Base-by-base conservation (phyloP, 1,140 invertebrate genomes). In the Atta colombica region DNA sequence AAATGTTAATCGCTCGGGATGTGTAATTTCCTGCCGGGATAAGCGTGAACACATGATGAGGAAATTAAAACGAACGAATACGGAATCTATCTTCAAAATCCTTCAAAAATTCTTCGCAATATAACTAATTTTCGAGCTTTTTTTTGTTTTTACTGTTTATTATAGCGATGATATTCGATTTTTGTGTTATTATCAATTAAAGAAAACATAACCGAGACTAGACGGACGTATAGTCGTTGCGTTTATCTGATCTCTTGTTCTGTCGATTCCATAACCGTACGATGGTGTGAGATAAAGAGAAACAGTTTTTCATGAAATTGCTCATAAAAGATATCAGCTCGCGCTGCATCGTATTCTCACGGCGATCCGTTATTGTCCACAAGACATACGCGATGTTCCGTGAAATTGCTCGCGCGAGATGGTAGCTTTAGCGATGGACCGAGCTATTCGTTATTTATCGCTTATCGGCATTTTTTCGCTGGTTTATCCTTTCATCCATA, bases 181-280 rank as follows among this genome's bases (percentile, higher is more conserved):
- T 77, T 66, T 74, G 45, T 55, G 72, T 85, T 88, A 84, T 55
- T 89, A 39, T 21, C 35, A 78, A 88, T 85, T 88, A 84, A 88
- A 65, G 63, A 68, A 84, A 81, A 69, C 51, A 28, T 55, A 58
- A 77, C 53, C 25, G 21, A n/a, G 18, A 18, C 58, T 21, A 53
- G 21, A 63, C 31, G 7, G 21, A 39, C 4, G 61, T 0, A 21
- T 25, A 28, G 6, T 0, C 16, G 14, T 55, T 18, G 18, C 8
- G 25, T 45, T 45, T 10, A 1, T 35, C 0, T n/a, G 49, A 16
- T 12, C 16, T 74, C 60, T 8, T 53, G 14, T 49, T 31, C 61
- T 21, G 82, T 66, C 63, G 51, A 45, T 16, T 55, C 74, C 61
- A 49, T 14, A 63, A 28, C 14, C 21, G n/a, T 3, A 63, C 35